Evolutionary conservation across 64 coral and sea anemone species (phyloP).

Genomic region (Acropora yongei): DNA sequence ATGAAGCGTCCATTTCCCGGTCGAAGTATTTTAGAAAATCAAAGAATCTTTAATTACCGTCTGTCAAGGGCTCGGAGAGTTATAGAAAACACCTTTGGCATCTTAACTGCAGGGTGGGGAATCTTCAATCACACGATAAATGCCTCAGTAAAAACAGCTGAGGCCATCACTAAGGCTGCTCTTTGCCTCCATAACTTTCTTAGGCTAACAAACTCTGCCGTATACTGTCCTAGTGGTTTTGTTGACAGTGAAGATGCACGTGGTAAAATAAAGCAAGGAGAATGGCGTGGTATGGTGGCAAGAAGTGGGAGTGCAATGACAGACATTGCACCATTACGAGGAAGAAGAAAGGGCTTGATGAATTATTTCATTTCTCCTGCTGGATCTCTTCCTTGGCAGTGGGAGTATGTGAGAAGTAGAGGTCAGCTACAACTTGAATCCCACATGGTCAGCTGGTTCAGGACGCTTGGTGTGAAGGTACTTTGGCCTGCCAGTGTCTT

Average conservation of each 20-base stretch:
- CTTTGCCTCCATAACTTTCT: too few species aligned
- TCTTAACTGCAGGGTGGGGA: conserved; percentile 7
- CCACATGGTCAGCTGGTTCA: background rate
- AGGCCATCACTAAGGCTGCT: background rate
- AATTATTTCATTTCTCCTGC: conserved; percentile 78
- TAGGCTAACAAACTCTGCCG: too few species aligned
- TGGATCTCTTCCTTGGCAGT: conserved; percentile 74
- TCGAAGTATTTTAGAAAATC: too few species aligned
- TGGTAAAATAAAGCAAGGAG: conserved; percentile 58
- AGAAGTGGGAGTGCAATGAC: conserved; percentile 41
- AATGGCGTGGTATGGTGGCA: conserved; percentile 58
- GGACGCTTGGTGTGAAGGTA: conserved; percentile 1
- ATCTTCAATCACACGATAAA: conserved; percentile 19
- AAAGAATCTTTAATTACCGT: too few species aligned
- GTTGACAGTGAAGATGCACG: background rate
- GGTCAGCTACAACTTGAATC: conserved; percentile 15
- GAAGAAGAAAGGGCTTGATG: conserved; percentile 71
- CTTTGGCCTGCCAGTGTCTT: conserved; percentile 31
- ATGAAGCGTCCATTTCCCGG: too few species aligned
- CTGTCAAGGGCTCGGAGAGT: too few species aligned
- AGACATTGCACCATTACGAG: conserved; percentile 63
- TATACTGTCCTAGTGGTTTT: too few species aligned
- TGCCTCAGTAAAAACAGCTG: conserved; percentile 55
- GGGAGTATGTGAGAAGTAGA: conserved; percentile 71
- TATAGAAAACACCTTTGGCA: too few species aligned